A percentile compares a stretch with the other conserved stretches of the same genome.
Conservation (phyloP, 2,888 invertebrate species). For the Galerucella nymphaeae region DNA sequence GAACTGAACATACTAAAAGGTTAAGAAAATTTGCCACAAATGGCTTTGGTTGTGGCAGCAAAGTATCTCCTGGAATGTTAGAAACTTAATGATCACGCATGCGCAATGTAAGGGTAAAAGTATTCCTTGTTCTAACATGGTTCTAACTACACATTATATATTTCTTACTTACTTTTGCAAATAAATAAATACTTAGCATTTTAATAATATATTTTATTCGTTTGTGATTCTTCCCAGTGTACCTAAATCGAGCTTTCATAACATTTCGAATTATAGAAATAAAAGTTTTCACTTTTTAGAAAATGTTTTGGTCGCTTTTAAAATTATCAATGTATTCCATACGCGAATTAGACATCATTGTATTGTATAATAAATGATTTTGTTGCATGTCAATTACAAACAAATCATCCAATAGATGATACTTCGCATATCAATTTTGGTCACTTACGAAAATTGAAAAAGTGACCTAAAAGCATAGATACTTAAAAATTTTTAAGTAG, state of each 20-base stretch:
- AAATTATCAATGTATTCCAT: constrained; percentile 1
- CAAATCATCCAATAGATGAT: constrained; percentile 8
- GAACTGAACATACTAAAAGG: not conserved
- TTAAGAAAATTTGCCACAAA: too few species aligned
- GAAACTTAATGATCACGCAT: too few species aligned
- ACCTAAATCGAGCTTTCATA: not conserved
- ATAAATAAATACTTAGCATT: too few species aligned
- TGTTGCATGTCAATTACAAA: constrained; percentile 26
- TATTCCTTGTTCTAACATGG: too few species aligned
- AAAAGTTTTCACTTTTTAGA: constrained; percentile 2
- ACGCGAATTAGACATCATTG: not conserved
- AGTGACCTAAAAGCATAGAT: constrained; percentile 26
- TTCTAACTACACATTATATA: too few species aligned
- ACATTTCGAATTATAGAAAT: not conserved
- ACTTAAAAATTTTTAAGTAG: constrained; percentile 2
- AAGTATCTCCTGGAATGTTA: too few species aligned
- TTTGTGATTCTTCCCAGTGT: too few species aligned
- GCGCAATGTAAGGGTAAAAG: too few species aligned
- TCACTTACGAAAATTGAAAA: constrained; percentile 24
- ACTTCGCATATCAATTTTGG: constrained; percentile 21
- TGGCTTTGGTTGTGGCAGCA: too few species aligned
- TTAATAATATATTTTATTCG: too few species aligned
- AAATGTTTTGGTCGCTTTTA: not conserved
- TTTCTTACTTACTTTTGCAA: too few species aligned
- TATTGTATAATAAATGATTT: constrained; percentile 8